These are phyloP conservation scores for Indicator maculatus DNA, from an alignment of 2,113 vertebrate species.

Conservation along the genomic window DNA sequence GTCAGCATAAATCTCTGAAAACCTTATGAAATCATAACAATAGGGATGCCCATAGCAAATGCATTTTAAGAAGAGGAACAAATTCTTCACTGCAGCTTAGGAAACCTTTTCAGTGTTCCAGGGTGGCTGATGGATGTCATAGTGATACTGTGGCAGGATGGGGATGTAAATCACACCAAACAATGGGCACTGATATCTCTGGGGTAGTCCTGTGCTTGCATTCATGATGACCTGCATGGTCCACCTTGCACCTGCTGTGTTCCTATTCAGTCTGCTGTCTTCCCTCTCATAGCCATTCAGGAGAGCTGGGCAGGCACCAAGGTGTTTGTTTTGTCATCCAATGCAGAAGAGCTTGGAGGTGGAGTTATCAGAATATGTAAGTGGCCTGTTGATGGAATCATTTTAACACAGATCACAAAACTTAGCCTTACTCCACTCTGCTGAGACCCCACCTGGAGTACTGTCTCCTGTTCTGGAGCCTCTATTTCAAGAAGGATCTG, in stretches of 20 bases:
- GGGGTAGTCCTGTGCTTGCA: not conserved
- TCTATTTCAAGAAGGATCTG: too few relatives aligned
- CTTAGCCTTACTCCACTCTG: too few relatives aligned
- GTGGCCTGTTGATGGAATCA: too few relatives aligned
- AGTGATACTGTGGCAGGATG: not conserved
- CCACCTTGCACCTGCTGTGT: rapidly evolving
- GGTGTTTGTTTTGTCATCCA: not conserved
- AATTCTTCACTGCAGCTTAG: not conserved
- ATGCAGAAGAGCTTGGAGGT: too few relatives aligned
- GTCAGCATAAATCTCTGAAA: not conserved
- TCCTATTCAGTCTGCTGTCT: not conserved
- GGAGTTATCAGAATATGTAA: too few relatives aligned
- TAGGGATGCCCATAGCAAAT: not conserved
- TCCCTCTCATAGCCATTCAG: not conserved
- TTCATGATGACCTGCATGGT: not conserved
- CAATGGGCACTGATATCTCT: not conserved
- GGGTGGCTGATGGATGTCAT: not conserved
- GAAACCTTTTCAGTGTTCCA: not conserved
- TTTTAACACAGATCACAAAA: too few relatives aligned
- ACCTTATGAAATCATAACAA: not conserved
- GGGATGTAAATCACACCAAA: not conserved
- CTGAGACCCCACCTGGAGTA: too few relatives aligned
- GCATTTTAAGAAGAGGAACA: not conserved
- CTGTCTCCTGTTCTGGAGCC: too few relatives aligned
- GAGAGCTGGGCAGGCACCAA: not conserved